phyloP scores from a whole-genome alignment of 2,797 vertebrate genomes.

The Microctenopoma lineatum region DNA sequence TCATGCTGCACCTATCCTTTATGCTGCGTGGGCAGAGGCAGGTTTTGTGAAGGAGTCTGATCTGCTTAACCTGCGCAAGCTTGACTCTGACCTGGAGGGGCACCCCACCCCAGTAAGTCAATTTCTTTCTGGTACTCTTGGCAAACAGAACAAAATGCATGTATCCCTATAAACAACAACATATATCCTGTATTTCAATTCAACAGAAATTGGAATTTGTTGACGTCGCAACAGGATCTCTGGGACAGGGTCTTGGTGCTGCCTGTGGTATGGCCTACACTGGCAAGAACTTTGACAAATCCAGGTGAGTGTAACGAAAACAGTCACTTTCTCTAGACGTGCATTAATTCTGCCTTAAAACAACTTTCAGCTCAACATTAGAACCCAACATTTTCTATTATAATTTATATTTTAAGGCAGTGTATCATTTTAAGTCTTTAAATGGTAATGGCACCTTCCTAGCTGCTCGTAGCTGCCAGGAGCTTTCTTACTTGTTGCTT shows the following conservation, averaged over 20 bases:
- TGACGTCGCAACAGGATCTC: conserved; percentile 89
- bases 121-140: neutral
- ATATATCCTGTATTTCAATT: neutral
- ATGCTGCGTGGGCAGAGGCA: conserved; percentile 86
- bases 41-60: conserved; percentile 82
- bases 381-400: neutral
- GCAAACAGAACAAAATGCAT: rapidly evolving
- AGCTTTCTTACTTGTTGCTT: neutral
- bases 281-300: conserved; percentile 91
- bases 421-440: no score
- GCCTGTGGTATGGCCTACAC: conserved; percentile 93
- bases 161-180: rapidly evolving
- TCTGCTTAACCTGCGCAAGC: conserved; percentile 85
- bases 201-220: conserved; percentile 88
- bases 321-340: neutral
- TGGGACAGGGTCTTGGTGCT: conserved; percentile 89
- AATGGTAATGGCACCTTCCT: no score
- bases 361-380: neutral
- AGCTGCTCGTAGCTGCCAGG: neutral
- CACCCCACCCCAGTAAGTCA: conserved; percentile 86
- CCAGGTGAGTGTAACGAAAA: conserved; percentile 78
- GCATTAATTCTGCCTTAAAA: neutral
- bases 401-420: no score
- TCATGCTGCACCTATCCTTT: conserved; percentile 85
- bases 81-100: conserved; percentile 86